Percentiles rank a stretch among this genome's conserved stretches.
These are phyloP conservation scores for Leucania comma DNA, from an alignment of 2,888 invertebrate species.

Conservation along the genomic window DNA sequence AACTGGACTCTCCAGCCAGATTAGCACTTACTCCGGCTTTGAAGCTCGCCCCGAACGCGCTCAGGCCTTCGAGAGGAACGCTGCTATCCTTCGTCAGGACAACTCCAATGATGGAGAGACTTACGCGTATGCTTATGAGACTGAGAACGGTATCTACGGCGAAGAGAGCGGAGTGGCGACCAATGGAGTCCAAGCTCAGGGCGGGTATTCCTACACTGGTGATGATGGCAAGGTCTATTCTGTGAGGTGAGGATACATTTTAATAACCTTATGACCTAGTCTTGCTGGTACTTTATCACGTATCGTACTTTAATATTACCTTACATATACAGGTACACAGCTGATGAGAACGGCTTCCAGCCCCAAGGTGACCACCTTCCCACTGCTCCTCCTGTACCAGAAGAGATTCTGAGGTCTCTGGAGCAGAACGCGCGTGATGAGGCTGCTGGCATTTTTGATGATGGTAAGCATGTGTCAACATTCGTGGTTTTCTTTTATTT, in stretches of 20 bases:
- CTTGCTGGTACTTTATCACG: not conserved
- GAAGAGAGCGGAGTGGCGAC: slow-evolving; percentile 85
- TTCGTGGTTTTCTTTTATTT: too few relatives aligned
- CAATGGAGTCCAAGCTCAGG: slow-evolving; percentile 85
- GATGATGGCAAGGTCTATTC: slow-evolving; percentile 86
- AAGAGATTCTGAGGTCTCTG: slow-evolving; percentile 82
- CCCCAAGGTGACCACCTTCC: slow-evolving; percentile 86
- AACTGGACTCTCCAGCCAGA: slow-evolving; percentile 39
- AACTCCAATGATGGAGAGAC: slow-evolving; percentile 83
- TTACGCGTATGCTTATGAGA: slow-evolving; percentile 84
- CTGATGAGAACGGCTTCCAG: slow-evolving; percentile 86
- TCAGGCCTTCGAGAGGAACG: slow-evolving; percentile 81
- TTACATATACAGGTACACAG: slow-evolving; percentile 79
- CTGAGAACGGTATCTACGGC: slow-evolving; percentile 85
- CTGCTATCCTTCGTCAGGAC: slow-evolving; percentile 83
- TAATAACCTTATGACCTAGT: too few relatives aligned
- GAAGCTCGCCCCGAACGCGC: slow-evolving; percentile 78
- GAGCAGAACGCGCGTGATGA: slow-evolving; percentile 87
- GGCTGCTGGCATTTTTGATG: slow-evolving; percentile 85
- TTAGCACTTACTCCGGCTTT: slow-evolving; percentile 47
- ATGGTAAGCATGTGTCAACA: slow-evolving; percentile 72
- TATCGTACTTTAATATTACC: too few relatives aligned
- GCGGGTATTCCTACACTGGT: slow-evolving; percentile 85
- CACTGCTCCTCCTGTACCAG: slow-evolving; percentile 85
- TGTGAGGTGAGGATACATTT: slow-evolving; percentile 74